Evolutionary conservation across 2,113 vertebrate genomes (phyloP).

Genomic region (Apaloderma vittatum): DNA sequence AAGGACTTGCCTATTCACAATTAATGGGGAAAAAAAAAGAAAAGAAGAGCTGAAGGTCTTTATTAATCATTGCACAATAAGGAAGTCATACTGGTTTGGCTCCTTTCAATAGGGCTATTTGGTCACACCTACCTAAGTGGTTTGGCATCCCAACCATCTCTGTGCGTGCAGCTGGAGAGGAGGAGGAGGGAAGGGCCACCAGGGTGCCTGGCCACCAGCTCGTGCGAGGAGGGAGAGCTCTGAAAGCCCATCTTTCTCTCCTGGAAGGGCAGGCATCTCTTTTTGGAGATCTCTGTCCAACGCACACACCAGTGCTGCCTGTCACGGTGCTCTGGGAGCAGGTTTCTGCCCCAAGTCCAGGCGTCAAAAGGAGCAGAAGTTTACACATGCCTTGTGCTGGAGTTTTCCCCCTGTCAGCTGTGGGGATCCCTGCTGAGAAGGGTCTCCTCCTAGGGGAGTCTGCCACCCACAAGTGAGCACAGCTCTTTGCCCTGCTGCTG

Average conservation of each 20-base stretch:
- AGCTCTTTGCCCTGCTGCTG: not conserved
- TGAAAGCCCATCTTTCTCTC: not conserved
- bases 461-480: not conserved
- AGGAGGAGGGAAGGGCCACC: not conserved
- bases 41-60: slow-evolving; percentile 37
- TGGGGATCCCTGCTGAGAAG: rapidly evolving
- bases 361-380: not conserved
- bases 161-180: rapidly evolving
- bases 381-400: not conserved
- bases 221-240: not conserved
- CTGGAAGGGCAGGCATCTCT: rapidly evolving
- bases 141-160: slow-evolving; percentile 48
- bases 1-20: slow-evolving; percentile 62
- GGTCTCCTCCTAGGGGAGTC: not conserved
- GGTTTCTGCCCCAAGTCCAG: not conserved
- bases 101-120: slow-evolving; percentile 29
- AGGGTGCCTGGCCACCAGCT: not conserved
- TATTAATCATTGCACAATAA: slow-evolving; percentile 67
- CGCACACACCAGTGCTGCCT: not conserved
- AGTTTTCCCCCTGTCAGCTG: not conserved
- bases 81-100: slow-evolving; percentile 61
- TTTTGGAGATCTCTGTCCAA: not conserved
- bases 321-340: not conserved
- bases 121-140: slow-evolving; percentile 51
- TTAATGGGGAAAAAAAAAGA: not conserved